A percentile compares a stretch with the other conserved stretches of the same genome.
phyloP scores from a whole-genome alignment of 2,797 vertebrate genomes.

The Pygocentrus nattereri region DNA sequence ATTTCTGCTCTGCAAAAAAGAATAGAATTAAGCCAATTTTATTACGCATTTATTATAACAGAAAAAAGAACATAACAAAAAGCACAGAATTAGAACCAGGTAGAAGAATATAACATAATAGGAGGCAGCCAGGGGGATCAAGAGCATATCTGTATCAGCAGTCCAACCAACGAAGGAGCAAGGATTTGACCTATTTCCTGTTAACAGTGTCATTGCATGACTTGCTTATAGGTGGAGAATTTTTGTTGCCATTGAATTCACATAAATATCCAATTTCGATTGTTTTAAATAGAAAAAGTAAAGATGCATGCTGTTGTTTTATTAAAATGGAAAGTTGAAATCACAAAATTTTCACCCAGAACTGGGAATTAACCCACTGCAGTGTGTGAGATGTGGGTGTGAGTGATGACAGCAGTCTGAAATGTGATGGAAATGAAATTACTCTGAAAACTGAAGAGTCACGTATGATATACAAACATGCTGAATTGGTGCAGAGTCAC shows the following conservation, averaged over 20 bases:
- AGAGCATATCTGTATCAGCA: neutral
- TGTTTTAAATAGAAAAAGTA: neutral
- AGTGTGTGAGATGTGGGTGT: neutral
- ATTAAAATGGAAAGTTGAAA: neutral
- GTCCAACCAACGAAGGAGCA: neutral
- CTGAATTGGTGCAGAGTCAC: slow-evolving; percentile 17
- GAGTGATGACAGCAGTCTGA: neutral
- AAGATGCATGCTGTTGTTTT: neutral
- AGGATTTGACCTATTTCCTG: slow-evolving; percentile 1
- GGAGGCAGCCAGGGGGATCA: too few relatives aligned
- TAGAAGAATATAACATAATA: too few relatives aligned
- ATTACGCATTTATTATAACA: too few relatives aligned
- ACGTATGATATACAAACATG: slow-evolving; percentile 22
- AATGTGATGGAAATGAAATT: neutral
- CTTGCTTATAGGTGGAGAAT: neutral
- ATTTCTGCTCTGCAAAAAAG: too few relatives aligned
- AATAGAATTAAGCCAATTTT: too few relatives aligned
- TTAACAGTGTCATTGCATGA: neutral
- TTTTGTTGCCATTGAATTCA: neutral
- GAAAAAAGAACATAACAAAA: too few relatives aligned
- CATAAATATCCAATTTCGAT: neutral
- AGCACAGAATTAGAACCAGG: too few relatives aligned
- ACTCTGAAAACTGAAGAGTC: slow-evolving; percentile 3
- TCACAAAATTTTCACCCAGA: neutral
- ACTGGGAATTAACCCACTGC: too few relatives aligned